phyloP scores from a whole-genome alignment of 2,113 vertebrate genomes.

The Tautogolabrus adspersus region DNA sequence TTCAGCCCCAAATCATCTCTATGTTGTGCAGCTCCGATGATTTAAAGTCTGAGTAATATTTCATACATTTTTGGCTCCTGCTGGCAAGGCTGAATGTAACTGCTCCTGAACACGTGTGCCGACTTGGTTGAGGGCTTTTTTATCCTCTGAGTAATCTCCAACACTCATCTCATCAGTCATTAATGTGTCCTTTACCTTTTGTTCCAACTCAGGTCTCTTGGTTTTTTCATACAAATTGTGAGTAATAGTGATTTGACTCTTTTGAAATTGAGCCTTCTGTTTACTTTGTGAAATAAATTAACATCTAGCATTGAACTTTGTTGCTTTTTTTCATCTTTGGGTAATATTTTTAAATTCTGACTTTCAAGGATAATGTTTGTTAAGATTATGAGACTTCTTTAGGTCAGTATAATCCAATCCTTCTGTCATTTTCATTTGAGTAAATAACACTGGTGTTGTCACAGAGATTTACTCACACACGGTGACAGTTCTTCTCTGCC shows the following conservation, averaged over 20 bases:
- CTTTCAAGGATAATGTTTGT: neutral
- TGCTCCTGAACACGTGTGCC: slow-evolving; percentile 9
- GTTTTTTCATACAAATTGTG: slow-evolving; percentile 47
- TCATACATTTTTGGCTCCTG: neutral
- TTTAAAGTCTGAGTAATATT: slow-evolving; percentile 14
- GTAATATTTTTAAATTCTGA: neutral
- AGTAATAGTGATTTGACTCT: slow-evolving; percentile 45
- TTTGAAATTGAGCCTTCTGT: slow-evolving; percentile 37
- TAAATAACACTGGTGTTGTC: neutral
- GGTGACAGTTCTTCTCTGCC: neutral
- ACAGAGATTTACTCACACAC: neutral
- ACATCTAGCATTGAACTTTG: slow-evolving; percentile 44
- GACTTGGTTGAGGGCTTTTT: slow-evolving; percentile 7
- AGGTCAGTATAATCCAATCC: neutral
- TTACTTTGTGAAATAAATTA: slow-evolving; percentile 63
- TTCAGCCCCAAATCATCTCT: neutral
- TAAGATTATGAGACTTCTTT: neutral
- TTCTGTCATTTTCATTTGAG: neutral
- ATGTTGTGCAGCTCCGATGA: neutral
- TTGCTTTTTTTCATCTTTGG: neutral
- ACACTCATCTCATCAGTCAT: neutral
- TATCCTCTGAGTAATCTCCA: slow-evolving; percentile 11
- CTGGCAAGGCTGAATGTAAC: slow-evolving; percentile 4
- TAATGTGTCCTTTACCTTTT: slow-evolving; percentile 32
- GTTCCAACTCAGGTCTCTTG: slow-evolving; percentile 50